phyloP scores from a whole-genome alignment of 1,140 invertebrate species.

The Lepidurus couesii region DNA sequence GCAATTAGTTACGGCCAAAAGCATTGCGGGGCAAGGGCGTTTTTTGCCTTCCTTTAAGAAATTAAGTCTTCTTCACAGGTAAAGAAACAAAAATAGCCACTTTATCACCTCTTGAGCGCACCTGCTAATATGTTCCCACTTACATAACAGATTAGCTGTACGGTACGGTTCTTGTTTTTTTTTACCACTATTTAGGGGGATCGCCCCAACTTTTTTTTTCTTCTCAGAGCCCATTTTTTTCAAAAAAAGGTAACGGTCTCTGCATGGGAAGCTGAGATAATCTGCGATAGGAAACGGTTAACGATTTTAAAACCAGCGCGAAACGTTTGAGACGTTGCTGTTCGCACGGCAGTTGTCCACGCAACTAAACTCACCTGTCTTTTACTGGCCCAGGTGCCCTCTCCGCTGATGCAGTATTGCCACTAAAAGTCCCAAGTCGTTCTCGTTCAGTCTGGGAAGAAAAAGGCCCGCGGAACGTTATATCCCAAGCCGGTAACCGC shows the following conservation, averaged over 20 bases:
- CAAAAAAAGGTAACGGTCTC: background rate
- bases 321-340: background rate
- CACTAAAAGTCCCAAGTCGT: conserved; percentile 9
- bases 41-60: conserved; percentile 15
- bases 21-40: background rate
- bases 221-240: background rate
- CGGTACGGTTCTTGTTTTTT: background rate
- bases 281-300: background rate
- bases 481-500: conserved; percentile 12
- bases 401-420: conserved; percentile 6
- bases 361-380: conserved; percentile 18
- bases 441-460: conserved; percentile 10
- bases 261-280: background rate
- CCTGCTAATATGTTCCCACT: background rate
- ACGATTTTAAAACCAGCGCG: background rate
- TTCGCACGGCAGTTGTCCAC: conserved; percentile 13
- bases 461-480: conserved; percentile 4
- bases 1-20: conserved; percentile 15
- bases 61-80: conserved; percentile 17
- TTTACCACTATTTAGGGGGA: background rate
- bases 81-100: conserved; percentile 15
- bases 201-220: background rate
- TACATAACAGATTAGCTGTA: background rate
- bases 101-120: conserved; percentile 2
- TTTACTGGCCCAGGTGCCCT: conserved; percentile 8